Percentiles rank a stretch among this genome's conserved stretches.
Conservation (phyloP, 92 coral and sea anemone genomes). For the Bergia puertoricense region DNA sequence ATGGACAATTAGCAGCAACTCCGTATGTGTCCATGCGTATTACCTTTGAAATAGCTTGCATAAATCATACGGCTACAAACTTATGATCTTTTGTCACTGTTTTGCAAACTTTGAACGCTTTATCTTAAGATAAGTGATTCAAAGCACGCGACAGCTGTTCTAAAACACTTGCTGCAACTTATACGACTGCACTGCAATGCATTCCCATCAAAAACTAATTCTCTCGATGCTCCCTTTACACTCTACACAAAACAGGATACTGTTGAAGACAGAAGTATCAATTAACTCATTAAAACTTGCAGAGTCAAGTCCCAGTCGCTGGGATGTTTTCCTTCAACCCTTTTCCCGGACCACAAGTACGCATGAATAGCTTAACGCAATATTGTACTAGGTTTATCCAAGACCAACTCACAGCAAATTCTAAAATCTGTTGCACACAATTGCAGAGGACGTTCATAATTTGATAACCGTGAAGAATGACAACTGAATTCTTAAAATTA, state of each 20-base stretch:
- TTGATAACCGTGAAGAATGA: background rate
- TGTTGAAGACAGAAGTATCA: background rate
- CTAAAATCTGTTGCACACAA: background rate
- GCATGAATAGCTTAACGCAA: background rate
- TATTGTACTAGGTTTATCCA: background rate
- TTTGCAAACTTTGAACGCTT: slow-evolving; percentile 9
- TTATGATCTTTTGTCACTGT: background rate
- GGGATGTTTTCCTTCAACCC: background rate
- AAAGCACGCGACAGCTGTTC: background rate
- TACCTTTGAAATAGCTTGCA: background rate
- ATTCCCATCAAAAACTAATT: background rate
- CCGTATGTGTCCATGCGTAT: background rate
- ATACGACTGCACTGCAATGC: background rate
- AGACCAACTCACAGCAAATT: background rate
- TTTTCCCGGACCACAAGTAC: background rate
- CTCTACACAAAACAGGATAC: background rate
- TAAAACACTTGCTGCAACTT: background rate
- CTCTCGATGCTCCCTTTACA: background rate
- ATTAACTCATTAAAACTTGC: background rate
- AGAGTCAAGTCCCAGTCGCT: background rate
- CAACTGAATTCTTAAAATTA: background rate
- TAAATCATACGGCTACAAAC: background rate
- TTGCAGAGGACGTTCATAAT: background rate
- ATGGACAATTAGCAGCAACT: slow-evolving; percentile 9
- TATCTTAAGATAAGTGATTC: background rate